These are phyloP conservation scores for Podocnemis expansa DNA, from an alignment of 2,113 vertebrate genomes.

Conservation along the genomic window DNA sequence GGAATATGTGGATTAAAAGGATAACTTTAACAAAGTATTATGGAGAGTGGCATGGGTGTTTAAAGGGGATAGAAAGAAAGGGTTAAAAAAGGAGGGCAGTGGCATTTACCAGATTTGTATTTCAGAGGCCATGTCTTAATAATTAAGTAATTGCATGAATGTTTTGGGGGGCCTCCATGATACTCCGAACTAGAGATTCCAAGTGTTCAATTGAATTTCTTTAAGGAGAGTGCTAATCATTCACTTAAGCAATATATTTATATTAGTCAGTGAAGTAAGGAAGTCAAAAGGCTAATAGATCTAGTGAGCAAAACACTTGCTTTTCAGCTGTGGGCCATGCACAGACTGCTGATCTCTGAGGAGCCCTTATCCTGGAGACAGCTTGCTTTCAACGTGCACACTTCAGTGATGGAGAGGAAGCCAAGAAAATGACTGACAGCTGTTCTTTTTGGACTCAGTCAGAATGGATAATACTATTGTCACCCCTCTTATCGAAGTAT, in stretches of 20 bases:
- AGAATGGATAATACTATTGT: slow-evolving; percentile 45
- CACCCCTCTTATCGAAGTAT: slow-evolving; percentile 48
- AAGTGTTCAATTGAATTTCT: slow-evolving; percentile 70
- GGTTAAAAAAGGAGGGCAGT: not conserved
- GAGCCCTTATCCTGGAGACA: slow-evolving; percentile 71
- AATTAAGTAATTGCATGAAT: slow-evolving; percentile 58
- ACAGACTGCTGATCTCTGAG: slow-evolving; percentile 52
- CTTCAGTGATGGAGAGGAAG: slow-evolving; percentile 52
- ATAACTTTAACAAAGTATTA: not conserved
- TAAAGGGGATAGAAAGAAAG: not conserved
- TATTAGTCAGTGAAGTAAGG: slow-evolving; percentile 66
- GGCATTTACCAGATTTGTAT: slow-evolving; percentile 26
- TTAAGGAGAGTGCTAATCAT: slow-evolving; percentile 69
- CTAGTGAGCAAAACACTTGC: slow-evolving; percentile 51
- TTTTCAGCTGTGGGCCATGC: slow-evolving; percentile 67
- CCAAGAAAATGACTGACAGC: slow-evolving; percentile 74
- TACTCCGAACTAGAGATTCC: slow-evolving; percentile 50
- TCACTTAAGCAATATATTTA: slow-evolving; percentile 71
- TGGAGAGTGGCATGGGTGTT: not conserved
- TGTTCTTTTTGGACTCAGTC: slow-evolving; percentile 50
- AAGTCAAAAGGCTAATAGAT: slow-evolving; percentile 77
- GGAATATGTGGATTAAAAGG: not conserved
- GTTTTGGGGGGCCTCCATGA: slow-evolving; percentile 61
- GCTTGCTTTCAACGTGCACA: slow-evolving; percentile 43
- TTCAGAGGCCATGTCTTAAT: slow-evolving; percentile 36